Base-by-base conservation (phyloP, 1,140 invertebrate species). In the Ceratosolen fusciceps region DNA sequence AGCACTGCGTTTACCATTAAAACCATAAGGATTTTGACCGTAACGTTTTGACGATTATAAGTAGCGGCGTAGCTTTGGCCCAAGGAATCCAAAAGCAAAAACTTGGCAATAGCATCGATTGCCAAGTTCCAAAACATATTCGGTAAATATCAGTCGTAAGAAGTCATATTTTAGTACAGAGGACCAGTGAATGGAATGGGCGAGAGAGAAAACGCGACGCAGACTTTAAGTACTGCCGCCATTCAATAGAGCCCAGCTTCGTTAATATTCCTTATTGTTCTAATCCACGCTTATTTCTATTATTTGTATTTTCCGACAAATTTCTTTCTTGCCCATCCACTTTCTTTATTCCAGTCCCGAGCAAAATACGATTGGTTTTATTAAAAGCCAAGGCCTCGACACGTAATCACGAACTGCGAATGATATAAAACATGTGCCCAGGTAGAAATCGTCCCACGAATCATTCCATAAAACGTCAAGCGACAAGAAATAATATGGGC, bases 191-290 rank as follows among this genome's bases (percentile, higher is more conserved):
- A n/a, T n/a, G 58, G 43, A 34, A 65, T 0, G 24, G 43, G 31
- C 12, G 47, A 26, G n/a, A 34, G 34, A 26, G 29, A 26, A 19
- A 67, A 39, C 29, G 4, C 62, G 14, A 16, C 14, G 37, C 5
- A 71, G 56, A 34, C 37, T 56, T 60, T 24, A 60, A 58, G 58
- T 29, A 47, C 62, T 24, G 56, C 34, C 49, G 56, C 34, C 49
- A 62, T 74, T 62, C 56, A 62, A 74, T 74, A 14, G 73, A 74
- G 12, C 26, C 24, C 31, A 62, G 24, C 56, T n/a, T 60, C 72
- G 72, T 74, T 74, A 74, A 37, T 62, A 34, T 24, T n/a, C 31
- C 34, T 31, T 37, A 47, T 62, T 74, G 72, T 62, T 74, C 62
- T 31, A 74, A 62, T 47, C 37, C 54, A 58, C 34, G 21, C n/a